phyloP scores from a whole-genome alignment of 2,113 vertebrate species.

The Mesocricetus auratus region DNA sequence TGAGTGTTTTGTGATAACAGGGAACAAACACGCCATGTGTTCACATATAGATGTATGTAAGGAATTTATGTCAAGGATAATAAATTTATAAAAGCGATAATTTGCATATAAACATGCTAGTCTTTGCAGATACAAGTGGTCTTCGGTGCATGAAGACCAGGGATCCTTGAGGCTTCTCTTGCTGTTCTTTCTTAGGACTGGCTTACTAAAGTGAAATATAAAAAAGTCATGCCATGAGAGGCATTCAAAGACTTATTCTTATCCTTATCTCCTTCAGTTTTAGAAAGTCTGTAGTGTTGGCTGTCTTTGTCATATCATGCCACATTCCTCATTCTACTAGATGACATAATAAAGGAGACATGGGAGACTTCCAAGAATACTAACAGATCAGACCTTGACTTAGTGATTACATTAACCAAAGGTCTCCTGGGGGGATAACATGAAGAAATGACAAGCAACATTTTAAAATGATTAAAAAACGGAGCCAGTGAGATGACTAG shows the following conservation, averaged over 20 bases:
- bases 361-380: neutral
- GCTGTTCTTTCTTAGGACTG: neutral
- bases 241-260: neutral
- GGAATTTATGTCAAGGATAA: neutral
- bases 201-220: neutral
- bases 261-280: neutral
- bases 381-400: neutral
- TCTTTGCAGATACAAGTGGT: too few relatives aligned
- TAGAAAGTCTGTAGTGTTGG: neutral
- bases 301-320: neutral
- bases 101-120: neutral
- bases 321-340: neutral
- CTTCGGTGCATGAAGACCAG: neutral
- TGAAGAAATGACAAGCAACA: neutral
- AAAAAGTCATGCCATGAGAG: neutral
- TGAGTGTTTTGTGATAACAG: neutral
- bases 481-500: neutral
- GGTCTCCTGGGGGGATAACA: neutral
- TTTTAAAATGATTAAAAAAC: constrained; percentile 2
- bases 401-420: neutral
- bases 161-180: neutral
- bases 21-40: neutral
- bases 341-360: neutral
- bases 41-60: neutral
- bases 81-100: neutral